Evolutionary conservation across 2,888 invertebrate genomes (phyloP), one percentile per base, ranked within the genome.

Genomic region (Apamea crenata): DNA sequence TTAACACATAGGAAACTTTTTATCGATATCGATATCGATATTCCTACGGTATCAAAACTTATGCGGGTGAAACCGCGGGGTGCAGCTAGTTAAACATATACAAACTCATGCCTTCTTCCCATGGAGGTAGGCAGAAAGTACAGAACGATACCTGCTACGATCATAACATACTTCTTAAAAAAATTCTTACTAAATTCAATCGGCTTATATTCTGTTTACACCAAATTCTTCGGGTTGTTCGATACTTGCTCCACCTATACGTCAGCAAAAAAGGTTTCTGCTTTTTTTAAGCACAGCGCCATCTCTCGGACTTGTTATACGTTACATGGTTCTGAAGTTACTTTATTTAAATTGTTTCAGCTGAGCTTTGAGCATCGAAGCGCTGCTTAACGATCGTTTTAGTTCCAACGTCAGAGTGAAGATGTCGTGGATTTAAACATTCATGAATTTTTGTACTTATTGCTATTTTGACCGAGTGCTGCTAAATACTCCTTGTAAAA

Each of bases 381-480:
- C 10, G 12, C 14, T 77, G n/a, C 10, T 6, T 8, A n/a, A 25
- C n/a, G 4, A 12, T 53, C 8, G 10, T 66, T 53, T 72, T 78
- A 75, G 80, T 87, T 87, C 29, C 36, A 36, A 18, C 7, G 12
- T 32, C 36, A 1, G 1, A 29, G 29, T 44, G 63, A 1, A 87
- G 84, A 84, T 87, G 87, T 70, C 87, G 44, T 65, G 18, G 18
- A 61, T 61, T 67, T 29, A 16, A 66, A 32, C 21, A 50, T 61
- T 65, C 2, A 29, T 7, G n/a, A 47, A 5, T 77, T 44, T n/a
- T 2, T 29, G 10, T 40, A 25, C 21, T 8, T 68, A 29, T 29
- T 73, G 16, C 3, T 72, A 40, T 18, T 21, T 16, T 29, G 16
- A 36, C 14, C 7, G 32, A 16, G 40, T 40, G 21, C 6, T 65